Evolutionary conservation across 1,140 invertebrate genomes (phyloP), one percentile per base, ranked within the genome.

Genomic region (Lysiphlebus fabarum): DNA sequence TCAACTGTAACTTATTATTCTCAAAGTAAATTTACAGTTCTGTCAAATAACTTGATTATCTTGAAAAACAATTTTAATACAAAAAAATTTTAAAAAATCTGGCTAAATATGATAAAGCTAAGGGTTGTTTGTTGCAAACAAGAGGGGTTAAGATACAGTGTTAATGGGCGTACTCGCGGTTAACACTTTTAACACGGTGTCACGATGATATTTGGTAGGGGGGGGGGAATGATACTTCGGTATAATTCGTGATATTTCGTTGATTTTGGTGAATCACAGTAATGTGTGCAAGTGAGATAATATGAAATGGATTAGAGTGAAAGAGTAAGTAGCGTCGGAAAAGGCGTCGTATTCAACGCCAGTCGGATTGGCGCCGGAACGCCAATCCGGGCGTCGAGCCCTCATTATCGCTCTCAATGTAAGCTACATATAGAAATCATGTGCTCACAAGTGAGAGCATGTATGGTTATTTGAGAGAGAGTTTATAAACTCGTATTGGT

Each of bases 151-250:
- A 37, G n/a, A 51, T 1, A 38, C 49, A 67, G 74, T 74, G 74
- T 76, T 76, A 76, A 77, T 76, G 74, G 76, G 75, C 76, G 76
- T 78, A 79, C 72, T 79, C 75, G 77, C 69, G 75, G 75, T 78
- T 79, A 79, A 78, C 76, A 79, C 76, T 73, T 74, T 75, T 67
- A 68, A 59, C 61, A 8, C 50, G 8, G 11, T 38, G 40, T 7
- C 33, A 26, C 38, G 45, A 40, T 44, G 51, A 55, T 53, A 42
- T 11, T 42, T n/a, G 40, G 44, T 38, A 47, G 33, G 34, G 43
- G n/a, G n/a, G n/a, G n/a, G n/a, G n/a, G n/a, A n/a, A 45, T 26
- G 53, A 51, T 51, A 38, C 49, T 43, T 64, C 56, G 62, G 51
- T 26, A 45, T 11, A 40, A 45, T 40, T 59, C 58, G 58, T 53